Base-by-base conservation (phyloP, 2,888 invertebrate species). In the Gymnosoma rotundatum region DNA sequence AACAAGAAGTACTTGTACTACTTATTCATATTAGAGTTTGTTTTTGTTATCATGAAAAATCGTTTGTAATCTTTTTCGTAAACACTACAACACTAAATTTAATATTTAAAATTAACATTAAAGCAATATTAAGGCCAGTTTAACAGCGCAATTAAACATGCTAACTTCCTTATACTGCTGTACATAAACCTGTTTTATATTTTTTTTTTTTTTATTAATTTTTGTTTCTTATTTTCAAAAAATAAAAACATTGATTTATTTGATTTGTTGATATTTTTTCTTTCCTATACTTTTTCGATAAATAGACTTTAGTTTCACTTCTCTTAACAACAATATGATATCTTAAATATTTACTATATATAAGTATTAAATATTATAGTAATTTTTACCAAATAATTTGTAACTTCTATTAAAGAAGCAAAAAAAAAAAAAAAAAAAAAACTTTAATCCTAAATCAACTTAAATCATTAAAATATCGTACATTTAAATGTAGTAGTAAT, bases 361-460 rank as follows among this genome's bases (percentile, higher is more conserved):
- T 63, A 66, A 81, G 61, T 78, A 74, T 70, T 81, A 58, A 83
- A 78, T 75, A 75, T 74, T 64, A 45, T 78, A 81, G 81, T 75
- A 81, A 83, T 85, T 86, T 83, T 83, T 85, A 87, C 85, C 72
- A 86, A 87, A 84, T 84, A 86, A 58, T 80, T 69, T 82, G 78
- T 74, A 87, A 83, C 86, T 87, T 87, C 85, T 74, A 82, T 67
- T 85, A 85, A 84, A 84, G 84, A 86, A 86, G 85, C 86, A 87
- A 80, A 87, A 87, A 78, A 36, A 1, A 50, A 87, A 87, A 78
- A 36, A 1, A 50, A 63, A 78, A 84, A 85, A 85, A 86, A 64
- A 75, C 76, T 58, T 42, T 72, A 64, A 64, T 56, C 10, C 14
- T 74, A 75, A 83, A 76, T 60, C 56, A 81, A 81, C 48, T 80